Conservation (phyloP, 2,113 vertebrate genomes). For the Brienomyrus longianalis region DNA sequence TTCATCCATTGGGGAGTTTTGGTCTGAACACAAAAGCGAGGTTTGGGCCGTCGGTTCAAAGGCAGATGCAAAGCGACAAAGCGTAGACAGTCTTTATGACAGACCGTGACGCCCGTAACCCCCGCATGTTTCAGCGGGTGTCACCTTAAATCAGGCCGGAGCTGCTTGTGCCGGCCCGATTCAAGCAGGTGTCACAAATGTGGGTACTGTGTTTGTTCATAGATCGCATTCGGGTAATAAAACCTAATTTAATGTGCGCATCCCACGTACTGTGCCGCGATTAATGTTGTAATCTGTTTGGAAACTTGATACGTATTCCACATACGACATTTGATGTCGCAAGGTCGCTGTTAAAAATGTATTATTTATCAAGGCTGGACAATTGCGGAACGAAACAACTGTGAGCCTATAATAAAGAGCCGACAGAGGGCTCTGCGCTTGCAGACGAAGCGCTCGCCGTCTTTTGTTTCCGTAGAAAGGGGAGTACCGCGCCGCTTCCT, state of each 20-base stretch:
- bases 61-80: background rate
- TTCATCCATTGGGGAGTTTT: background rate
- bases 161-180: background rate
- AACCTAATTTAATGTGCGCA: background rate
- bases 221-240: background rate
- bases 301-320: background rate
- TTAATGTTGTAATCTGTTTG: background rate
- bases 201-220: background rate
- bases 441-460: background rate
- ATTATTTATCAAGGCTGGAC: background rate
- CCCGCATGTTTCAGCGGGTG: background rate
- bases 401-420: background rate
- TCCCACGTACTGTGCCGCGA: background rate
- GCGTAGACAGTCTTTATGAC: background rate
- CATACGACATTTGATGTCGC: too few species aligned
- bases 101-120: background rate
- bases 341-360: background rate
- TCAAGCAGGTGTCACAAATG: conserved; percentile 1
- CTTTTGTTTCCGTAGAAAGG: conserved; percentile 25
- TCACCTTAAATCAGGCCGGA: background rate
- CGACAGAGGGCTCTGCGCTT: conserved; percentile 32
- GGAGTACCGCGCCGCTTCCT: conserved; percentile 14
- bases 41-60: background rate
- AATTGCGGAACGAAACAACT: background rate
- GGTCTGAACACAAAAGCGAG: background rate